phyloP scores from a whole-genome alignment of 2,888 invertebrate genomes.

The Osmoderma eremita region DNA sequence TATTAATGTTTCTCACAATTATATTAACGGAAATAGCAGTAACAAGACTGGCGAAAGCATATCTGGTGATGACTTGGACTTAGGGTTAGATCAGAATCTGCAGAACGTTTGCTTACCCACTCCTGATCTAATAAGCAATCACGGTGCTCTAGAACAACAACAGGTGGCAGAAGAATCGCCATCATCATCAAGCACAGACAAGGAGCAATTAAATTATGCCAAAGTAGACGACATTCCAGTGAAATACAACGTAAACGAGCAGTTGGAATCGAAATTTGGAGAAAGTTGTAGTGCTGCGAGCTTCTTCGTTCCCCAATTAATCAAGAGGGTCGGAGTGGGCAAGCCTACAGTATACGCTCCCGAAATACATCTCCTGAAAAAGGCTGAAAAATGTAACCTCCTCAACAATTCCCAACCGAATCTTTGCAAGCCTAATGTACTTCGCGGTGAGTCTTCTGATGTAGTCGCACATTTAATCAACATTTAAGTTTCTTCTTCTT shows the following conservation, averaged over 20 bases:
- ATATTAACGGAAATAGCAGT: conserved; percentile 56
- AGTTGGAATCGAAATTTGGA: conserved; percentile 22
- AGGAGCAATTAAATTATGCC: conserved; percentile 31
- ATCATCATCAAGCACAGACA: conserved; percentile 11
- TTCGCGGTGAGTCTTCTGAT: conserved; percentile 12
- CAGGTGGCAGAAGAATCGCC: conserved; percentile 45
- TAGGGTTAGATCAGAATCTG: conserved; percentile 49
- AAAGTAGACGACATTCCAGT: conserved; percentile 33
- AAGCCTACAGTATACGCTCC: conserved; percentile 54
- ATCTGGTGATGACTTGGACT: conserved; percentile 67
- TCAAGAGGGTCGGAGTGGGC: conserved; percentile 42
- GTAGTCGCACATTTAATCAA: neutral
- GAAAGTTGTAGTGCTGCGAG: conserved; percentile 45
- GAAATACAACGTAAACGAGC: conserved; percentile 24
- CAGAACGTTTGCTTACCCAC: conserved; percentile 61
- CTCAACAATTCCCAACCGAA: conserved; percentile 46
- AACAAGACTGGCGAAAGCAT: conserved; percentile 49
- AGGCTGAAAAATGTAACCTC: conserved; percentile 47
- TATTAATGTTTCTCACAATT: conserved; percentile 70
- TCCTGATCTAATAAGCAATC: conserved; percentile 71
- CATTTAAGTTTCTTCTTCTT: conserved; percentile 21
- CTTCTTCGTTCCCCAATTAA: conserved; percentile 38
- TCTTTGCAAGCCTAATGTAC: conserved; percentile 28
- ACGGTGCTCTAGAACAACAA: conserved; percentile 64
- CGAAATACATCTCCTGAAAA: conserved; percentile 49